Percentiles rank a stretch among this genome's conserved stretches.
These are phyloP conservation scores for Myiotriccus ornatus DNA, from an alignment of 2,797 vertebrate species.

Conservation along the genomic window DNA sequence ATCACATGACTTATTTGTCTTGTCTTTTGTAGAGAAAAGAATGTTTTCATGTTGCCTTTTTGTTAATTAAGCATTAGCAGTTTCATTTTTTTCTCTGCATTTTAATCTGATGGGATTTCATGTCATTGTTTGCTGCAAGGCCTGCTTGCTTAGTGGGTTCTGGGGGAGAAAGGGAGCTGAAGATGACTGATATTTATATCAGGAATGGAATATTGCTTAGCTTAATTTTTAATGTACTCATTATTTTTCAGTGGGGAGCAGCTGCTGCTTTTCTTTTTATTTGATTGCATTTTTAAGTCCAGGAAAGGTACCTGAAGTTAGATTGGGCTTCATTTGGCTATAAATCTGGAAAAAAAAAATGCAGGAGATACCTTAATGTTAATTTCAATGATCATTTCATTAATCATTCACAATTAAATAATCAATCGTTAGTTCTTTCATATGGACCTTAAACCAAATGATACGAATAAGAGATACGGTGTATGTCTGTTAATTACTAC, in stretches of 20 bases:
- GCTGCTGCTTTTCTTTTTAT: neutral
- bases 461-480: neutral
- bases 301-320: neutral
- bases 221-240: conserved; percentile 50
- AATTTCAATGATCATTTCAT: neutral
- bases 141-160: neutral
- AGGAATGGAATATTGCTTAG: conserved; percentile 1
- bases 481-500: neutral
- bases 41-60: neutral
- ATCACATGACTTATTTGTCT: neutral
- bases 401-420: neutral
- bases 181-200: neutral
- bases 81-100: neutral
- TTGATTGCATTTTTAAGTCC: neutral
- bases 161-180: neutral
- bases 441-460: neutral
- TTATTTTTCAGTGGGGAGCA: neutral
- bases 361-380: neutral
- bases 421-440: neutral
- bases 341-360: neutral
- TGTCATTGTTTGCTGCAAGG: neutral
- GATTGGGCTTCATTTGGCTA: neutral
- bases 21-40: neutral
- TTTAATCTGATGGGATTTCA: neutral
- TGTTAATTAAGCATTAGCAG: neutral